Conservation (phyloP, 1,140 invertebrate species). For the Paralvinella palmiformis region DNA sequence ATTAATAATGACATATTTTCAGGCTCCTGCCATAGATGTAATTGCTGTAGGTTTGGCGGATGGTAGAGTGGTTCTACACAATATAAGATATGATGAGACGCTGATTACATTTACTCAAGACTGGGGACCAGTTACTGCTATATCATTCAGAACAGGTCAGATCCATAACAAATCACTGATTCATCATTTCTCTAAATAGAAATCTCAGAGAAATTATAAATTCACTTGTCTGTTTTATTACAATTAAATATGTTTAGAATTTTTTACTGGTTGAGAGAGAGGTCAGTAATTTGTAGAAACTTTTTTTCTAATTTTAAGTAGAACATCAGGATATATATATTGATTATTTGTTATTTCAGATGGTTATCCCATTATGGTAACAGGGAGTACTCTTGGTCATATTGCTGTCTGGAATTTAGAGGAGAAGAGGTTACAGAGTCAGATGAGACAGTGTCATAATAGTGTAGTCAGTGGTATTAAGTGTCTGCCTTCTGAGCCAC, state of each 20-base stretch:
- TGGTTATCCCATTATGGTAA: slow-evolving; percentile 76
- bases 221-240: too few species aligned
- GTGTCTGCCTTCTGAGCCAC: slow-evolving; percentile 78
- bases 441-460: slow-evolving; percentile 67
- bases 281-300: too few species aligned
- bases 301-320: slow-evolving; percentile 12
- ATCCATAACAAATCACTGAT: background rate
- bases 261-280: too few species aligned
- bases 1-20: too few species aligned
- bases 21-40: slow-evolving; percentile 83
- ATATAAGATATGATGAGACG: slow-evolving; percentile 78
- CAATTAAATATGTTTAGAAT: too few species aligned
- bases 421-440: slow-evolving; percentile 67
- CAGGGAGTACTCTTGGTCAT: slow-evolving; percentile 67
- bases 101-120: slow-evolving; percentile 84
- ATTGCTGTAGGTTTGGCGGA: slow-evolving; percentile 76
- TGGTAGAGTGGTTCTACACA: slow-evolving; percentile 80
- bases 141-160: slow-evolving; percentile 72
- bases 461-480: slow-evolving; percentile 68
- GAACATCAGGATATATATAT: too few species aligned
- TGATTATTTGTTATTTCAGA: too few species aligned
- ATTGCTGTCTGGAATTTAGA: slow-evolving; percentile 93
- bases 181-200: background rate
- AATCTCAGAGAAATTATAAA: too few species aligned
- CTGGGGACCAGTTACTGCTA: slow-evolving; percentile 78